Conservation (phyloP, 2,888 invertebrate species). For the Pharmacophagus antenor region DNA sequence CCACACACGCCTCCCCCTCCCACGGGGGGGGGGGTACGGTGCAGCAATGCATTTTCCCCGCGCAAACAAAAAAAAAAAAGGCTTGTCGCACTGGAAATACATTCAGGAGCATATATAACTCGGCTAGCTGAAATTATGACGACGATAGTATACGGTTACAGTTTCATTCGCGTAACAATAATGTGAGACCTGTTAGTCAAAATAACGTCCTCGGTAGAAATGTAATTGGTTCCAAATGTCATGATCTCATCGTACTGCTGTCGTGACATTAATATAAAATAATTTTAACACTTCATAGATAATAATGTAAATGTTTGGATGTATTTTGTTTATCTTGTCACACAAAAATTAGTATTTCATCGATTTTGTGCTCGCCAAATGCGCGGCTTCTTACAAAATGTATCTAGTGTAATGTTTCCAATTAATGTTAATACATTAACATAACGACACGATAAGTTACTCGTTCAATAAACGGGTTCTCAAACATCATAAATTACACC, state of each 20-base stretch:
- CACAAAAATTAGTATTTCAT: neutral
- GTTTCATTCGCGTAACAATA: neutral
- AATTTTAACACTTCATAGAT: neutral
- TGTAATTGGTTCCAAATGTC: neutral
- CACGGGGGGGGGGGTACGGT: no score
- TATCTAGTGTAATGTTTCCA: neutral
- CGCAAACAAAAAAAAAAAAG: no score
- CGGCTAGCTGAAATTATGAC: no score
- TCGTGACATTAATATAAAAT: constrained; percentile 3
- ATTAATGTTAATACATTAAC: neutral
- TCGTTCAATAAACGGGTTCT: neutral
- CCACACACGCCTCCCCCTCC: no score
- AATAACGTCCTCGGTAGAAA: neutral
- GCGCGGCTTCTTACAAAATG: neutral
- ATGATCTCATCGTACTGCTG: no score
- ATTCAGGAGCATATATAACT: no score
- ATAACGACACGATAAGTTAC: neutral
- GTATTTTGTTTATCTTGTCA: neutral
- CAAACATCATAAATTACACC: neutral
- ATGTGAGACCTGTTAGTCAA: neutral
- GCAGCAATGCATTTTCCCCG: no score
- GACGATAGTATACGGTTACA: no score
- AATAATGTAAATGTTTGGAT: neutral
- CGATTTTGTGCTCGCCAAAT: neutral
- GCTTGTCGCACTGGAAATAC: no score